Evolutionary conservation across 2,888 invertebrate species (phyloP), one percentile per base, ranked within the genome.

Genomic region (Drosophila sordidapex): DNA sequence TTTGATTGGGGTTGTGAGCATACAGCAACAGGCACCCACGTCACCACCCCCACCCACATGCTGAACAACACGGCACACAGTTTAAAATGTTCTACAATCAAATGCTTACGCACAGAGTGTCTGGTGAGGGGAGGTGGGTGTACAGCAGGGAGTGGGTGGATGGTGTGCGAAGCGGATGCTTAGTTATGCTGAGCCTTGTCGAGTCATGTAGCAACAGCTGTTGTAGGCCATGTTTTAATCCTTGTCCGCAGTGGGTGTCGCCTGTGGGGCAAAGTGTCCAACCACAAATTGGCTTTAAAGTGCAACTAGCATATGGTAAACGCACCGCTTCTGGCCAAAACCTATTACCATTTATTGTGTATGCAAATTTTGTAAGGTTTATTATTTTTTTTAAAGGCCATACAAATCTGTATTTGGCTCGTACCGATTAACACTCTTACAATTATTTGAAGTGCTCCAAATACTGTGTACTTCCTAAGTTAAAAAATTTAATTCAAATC

Each of bases 121-220:
- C 2, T 25, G 46, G 25, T 8, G n/a, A 21, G 21, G 11, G n/a
- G 13, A 15, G 13, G 38, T 15, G 8, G 43, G 13, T 52, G 52
- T 53, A 21, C 33, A 6, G 46, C 15, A 8, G 15, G 7, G 10
- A 25, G n/a, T 0, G 56, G 27, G 0, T 27, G 52, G 27, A 25
- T 6, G 58, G 27, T 18, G 21, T 38, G 54, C 46, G 38, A 61
- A 62, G 46, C 51, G 73, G 58, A 53, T 54, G 57, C 65, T 54
- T 60, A 54, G 66, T 69, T 51, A 51, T 59, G 83, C 57, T 65
- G 68, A 82, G 80, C 88, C 77, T 56, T 87, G 89, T 86, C 81
- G 86, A 78, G 75, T 71, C 89, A 76, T 84, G 89, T 84, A 88
- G 76, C 87, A 81, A 88, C 83, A 84, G 83, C 89, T 84, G 86